Base-by-base conservation (phyloP, 2,888 invertebrate species). In the Harmothoe impar region DNA sequence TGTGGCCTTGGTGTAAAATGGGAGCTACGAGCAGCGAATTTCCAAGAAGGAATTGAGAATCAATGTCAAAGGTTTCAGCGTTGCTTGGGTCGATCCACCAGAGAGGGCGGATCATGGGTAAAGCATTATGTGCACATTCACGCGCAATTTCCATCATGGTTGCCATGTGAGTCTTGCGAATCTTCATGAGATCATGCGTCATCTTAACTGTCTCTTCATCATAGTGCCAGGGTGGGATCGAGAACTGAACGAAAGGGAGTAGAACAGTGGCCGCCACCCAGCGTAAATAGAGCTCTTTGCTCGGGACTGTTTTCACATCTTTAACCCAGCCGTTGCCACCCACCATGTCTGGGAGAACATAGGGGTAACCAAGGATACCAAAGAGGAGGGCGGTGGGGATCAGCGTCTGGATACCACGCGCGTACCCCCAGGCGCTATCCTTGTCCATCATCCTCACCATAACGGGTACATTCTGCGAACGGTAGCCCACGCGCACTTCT, bases 261-360 rank as follows among this genome's bases (percentile, higher is more conserved):
- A 99, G 98, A 0, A 98, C 98, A 1, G 98, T 97, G 94, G 98
- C 96, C 94, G 98, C 97, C 84, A 98, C 96, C 99, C 99, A 99
- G 12, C 90, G 29, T 23, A 90, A n/a, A 33, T 56, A 97, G 5
- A 96, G 94, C 92, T 96, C 95, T 25, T 93, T 92, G 12, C 94
- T 56, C 1, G 90, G 90, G 17, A 62, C 25, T 62, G 15, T 29
- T 23, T 1, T 10, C 3, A 10, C 29, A 17, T 54, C 29, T 31
- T 15, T 15, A 23, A 51, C 31, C 90, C 94, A 94, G 7, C 94
- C 95, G 91, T 95, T 95, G 20, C 95, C 95, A 29, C 95, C 95
- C 72, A 95, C 98, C n/a, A 98, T 98, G 0, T 99, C 99, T 0
- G 99, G 98, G 96, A 99, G 97, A 77, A 99, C 97, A 94, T 99